Evolutionary conservation across 1,140 invertebrate species (phyloP).

Genomic region (Dreissena rostriformis): DNA sequence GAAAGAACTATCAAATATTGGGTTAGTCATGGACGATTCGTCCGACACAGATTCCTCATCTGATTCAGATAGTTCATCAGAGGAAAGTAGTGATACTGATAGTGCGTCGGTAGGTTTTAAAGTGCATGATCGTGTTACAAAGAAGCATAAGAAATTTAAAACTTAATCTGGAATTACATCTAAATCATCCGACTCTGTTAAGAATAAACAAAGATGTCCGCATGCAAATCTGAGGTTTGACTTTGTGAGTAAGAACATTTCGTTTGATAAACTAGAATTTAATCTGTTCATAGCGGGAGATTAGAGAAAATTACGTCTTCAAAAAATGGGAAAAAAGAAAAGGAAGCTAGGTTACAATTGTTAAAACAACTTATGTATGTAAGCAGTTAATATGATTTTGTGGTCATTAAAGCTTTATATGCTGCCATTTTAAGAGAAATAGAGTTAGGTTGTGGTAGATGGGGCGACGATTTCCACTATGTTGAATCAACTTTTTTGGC

Average conservation of each 20-base stretch:
- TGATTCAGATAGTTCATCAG: too few relatives aligned
- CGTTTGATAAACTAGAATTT: background rate
- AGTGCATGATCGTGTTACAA: too few relatives aligned
- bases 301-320: background rate
- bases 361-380: conserved; percentile 17
- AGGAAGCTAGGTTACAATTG: background rate
- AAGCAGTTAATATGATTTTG: background rate
- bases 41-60: too few relatives aligned
- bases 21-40: too few relatives aligned
- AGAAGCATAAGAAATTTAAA: too few relatives aligned
- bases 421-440: conserved; percentile 17
- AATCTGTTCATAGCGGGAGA: conserved; percentile 21
- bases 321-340: background rate
- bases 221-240: conserved; percentile 9
- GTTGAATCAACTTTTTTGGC: conserved; percentile 13
- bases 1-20: too few relatives aligned
- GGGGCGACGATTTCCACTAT: conserved; percentile 2
- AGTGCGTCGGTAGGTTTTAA: too few relatives aligned
- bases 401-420: background rate
- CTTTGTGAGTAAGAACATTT: conserved; percentile 4
- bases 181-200: conserved; percentile 3
- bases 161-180: conserved; percentile 11
- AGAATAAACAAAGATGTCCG: background rate
- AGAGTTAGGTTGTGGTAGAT: conserved; percentile 7
- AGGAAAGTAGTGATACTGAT: too few relatives aligned